These are phyloP conservation scores for Anguilla obscura DNA, from an alignment of 2,797 vertebrate genomes.

Conservation along the genomic window DNA sequence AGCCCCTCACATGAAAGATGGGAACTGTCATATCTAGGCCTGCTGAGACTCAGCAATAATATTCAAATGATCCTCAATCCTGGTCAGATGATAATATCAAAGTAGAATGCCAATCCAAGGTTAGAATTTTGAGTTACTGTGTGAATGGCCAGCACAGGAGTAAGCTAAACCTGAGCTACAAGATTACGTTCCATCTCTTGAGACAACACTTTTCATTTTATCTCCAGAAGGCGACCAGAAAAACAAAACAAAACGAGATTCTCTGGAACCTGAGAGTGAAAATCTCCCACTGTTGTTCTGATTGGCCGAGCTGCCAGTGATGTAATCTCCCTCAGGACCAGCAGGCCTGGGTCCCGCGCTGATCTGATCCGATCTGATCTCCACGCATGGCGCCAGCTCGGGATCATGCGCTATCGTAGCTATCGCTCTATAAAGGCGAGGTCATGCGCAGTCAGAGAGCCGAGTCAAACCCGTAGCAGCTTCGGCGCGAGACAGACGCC, in stretches of 20 bases:
- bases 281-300: background rate
- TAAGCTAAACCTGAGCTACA: background rate
- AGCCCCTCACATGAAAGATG: background rate
- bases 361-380: conserved; percentile 19
- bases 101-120: background rate
- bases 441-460: background rate
- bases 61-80: background rate
- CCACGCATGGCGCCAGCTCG: background rate
- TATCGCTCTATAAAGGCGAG: background rate
- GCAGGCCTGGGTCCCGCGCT: background rate
- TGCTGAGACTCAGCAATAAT: background rate
- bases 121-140: background rate
- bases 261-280: background rate
- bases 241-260: background rate
- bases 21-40: background rate
- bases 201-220: background rate
- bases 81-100: no score
- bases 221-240: background rate
- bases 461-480: background rate
- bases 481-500: background rate
- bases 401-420: no score
- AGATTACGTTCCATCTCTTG: background rate
- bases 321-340: conserved; percentile 1
- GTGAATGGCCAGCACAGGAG: background rate
- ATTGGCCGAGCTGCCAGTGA: background rate